These are phyloP conservation scores for Gambelia wislizenii DNA, from an alignment of 2,797 vertebrate genomes.

Conservation along the genomic window DNA sequence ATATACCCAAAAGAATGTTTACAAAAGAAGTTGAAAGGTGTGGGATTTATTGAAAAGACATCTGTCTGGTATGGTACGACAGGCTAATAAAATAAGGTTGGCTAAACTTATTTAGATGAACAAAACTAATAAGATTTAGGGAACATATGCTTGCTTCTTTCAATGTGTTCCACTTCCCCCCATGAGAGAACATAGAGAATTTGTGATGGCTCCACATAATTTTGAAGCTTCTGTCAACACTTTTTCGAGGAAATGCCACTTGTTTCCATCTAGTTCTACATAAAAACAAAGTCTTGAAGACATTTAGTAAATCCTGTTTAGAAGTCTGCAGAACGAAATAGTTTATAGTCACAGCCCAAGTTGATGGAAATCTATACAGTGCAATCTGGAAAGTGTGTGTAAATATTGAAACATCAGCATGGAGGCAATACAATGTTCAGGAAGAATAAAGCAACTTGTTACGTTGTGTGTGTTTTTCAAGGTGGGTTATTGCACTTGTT, in stretches of 20 bases:
- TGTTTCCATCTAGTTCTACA: neutral
- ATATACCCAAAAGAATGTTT: constrained; percentile 24
- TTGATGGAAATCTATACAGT: constrained; percentile 14
- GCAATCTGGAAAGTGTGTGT: constrained; percentile 43
- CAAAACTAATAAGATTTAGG: constrained; percentile 23
- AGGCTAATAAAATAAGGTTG: constrained; percentile 20
- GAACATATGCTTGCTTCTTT: constrained; percentile 7
- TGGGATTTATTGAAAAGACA: constrained; percentile 37
- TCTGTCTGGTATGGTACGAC: constrained; percentile 21
- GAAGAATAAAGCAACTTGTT: constrained; percentile 24
- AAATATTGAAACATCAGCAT: constrained; percentile 51
- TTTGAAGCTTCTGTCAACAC: constrained; percentile 14
- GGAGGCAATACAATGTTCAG: constrained; percentile 40
- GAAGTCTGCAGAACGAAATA: constrained; percentile 23
- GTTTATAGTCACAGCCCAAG: neutral
- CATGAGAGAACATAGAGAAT: neutral
- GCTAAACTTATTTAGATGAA: constrained; percentile 36
- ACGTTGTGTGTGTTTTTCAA: constrained; percentile 24
- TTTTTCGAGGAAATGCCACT: constrained; percentile 33
- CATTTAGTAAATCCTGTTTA: constrained; percentile 29
- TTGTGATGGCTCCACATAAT: neutral
- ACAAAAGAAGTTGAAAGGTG: constrained; percentile 40
- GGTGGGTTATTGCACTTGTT: constrained; percentile 22
- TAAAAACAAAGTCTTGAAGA: constrained; percentile 23
- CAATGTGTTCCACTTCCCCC: neutral